A percentile compares a stretch with the other conserved stretches of the same genome.
These are phyloP conservation scores for Lycocerus yunnanus DNA, from an alignment of 2,888 invertebrate genomes.

Conservation along the genomic window DNA sequence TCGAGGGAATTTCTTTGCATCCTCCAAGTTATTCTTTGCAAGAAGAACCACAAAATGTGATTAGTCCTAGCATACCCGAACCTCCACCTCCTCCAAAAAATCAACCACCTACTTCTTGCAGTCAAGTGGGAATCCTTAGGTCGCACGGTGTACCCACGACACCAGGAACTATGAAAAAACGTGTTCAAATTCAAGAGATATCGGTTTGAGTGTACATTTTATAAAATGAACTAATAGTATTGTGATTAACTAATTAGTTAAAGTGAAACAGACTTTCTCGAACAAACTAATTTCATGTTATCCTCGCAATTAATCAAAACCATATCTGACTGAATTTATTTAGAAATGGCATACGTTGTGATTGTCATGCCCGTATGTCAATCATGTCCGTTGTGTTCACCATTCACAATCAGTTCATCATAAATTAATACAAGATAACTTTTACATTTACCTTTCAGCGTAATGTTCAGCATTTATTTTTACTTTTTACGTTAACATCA, in stretches of 20 bases:
- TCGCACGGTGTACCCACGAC: slow-evolving; percentile 67
- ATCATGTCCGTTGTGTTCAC: slow-evolving; percentile 1
- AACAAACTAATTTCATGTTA: slow-evolving; percentile 18
- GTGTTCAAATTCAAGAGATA: slow-evolving; percentile 92
- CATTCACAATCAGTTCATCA: slow-evolving; percentile 12
- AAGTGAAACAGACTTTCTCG: slow-evolving; percentile 15
- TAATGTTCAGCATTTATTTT: background rate
- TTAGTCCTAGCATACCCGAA: slow-evolving; percentile 61
- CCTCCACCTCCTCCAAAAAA: slow-evolving; percentile 66
- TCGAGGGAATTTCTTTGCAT: slow-evolving; percentile 48
- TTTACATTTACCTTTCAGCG: background rate
- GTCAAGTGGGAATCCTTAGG: slow-evolving; percentile 65
- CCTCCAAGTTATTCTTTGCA: slow-evolving; percentile 46
- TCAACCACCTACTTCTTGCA: slow-evolving; percentile 49
- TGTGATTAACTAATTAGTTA: slow-evolving; percentile 20
- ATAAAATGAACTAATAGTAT: slow-evolving; percentile 15
- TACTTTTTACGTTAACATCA: background rate
- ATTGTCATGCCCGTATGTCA: slow-evolving; percentile 35
- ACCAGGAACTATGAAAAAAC: slow-evolving; percentile 81
- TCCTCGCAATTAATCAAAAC: slow-evolving; percentile 33
- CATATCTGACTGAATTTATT: slow-evolving; percentile 37
- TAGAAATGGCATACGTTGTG: slow-evolving; percentile 44
- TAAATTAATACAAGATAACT: background rate
- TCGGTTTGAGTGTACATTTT: slow-evolving; percentile 69
- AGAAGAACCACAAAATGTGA: slow-evolving; percentile 40